These are phyloP conservation scores for Albula glossodonta DNA, from an alignment of 2,113 vertebrate species.

Conservation along the genomic window DNA sequence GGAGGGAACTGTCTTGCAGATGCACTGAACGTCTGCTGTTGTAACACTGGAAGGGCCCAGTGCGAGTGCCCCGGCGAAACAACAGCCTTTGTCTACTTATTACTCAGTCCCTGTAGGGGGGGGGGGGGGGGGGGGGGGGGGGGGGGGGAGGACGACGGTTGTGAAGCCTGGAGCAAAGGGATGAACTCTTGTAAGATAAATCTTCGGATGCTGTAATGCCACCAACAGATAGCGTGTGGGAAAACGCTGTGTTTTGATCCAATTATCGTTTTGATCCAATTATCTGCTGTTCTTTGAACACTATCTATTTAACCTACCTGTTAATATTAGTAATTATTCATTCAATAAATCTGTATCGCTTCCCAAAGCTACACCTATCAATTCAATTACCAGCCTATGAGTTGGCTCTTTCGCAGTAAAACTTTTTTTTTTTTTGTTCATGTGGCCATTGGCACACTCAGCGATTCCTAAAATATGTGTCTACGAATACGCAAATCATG, in stretches of 20 bases:
- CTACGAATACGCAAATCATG: constrained; percentile 60
- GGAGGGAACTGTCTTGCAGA: constrained; percentile 24
- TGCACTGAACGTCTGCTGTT: constrained; percentile 45
- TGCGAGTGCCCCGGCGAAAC: constrained; percentile 19
- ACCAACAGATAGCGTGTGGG: neutral
- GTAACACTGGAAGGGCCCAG: constrained; percentile 8
- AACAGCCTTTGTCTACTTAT: constrained; percentile 29
- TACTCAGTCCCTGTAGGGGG: neutral
- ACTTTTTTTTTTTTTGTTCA: constrained; percentile 49
- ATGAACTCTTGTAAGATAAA: neutral
- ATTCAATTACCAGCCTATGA: neutral
- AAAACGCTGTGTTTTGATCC: too few species aligned
- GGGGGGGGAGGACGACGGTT: neutral
- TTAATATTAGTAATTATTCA: neutral
- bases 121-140: neutral
- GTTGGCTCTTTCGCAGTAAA: neutral
- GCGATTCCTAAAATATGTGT: constrained; percentile 51
- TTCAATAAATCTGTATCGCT: neutral
- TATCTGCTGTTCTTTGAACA: neutral
- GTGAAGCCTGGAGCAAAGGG: neutral
- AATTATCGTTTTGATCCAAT: neutral
- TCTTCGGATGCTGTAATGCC: neutral
- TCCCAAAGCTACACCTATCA: neutral
- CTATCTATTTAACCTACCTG: neutral
- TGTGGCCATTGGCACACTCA: constrained; percentile 50